phyloP scores from a whole-genome alignment of 2,113 vertebrate genomes.

The Siniperca chuatsi region DNA sequence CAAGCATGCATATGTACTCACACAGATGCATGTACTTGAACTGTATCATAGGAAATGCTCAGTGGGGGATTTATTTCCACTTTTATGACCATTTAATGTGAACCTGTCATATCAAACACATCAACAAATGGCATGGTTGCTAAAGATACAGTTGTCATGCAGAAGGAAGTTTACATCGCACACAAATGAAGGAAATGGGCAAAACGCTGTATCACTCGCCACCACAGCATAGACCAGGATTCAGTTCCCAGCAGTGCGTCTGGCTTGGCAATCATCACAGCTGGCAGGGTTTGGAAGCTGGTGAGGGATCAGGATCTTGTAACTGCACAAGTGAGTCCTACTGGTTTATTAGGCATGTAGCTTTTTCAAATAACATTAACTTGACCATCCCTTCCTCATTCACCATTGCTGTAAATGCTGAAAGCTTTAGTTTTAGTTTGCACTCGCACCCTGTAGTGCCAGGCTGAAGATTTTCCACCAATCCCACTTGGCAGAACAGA shows the following conservation, averaged over 20 bases:
- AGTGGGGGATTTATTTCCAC: constrained; percentile 1
- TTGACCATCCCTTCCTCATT: not conserved
- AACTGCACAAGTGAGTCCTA: not conserved
- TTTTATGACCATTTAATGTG: constrained; percentile 10
- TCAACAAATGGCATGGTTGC: not conserved
- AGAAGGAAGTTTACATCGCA: constrained; percentile 24
- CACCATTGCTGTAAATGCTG: not conserved
- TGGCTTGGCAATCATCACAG: too few relatives aligned
- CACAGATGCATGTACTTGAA: constrained; percentile 6
- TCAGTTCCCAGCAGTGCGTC: not conserved
- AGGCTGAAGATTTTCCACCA: not conserved
- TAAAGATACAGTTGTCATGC: not conserved
- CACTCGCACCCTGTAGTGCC: not conserved
- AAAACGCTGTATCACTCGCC: constrained; percentile 11
- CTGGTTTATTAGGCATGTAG: not conserved
- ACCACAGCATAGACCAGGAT: not conserved
- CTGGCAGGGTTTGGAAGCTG: not conserved
- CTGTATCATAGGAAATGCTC: constrained; percentile 36
- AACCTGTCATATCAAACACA: constrained; percentile 2
- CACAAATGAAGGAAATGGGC: constrained; percentile 25
- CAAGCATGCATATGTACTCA: too few relatives aligned
- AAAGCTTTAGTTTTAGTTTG: not conserved
- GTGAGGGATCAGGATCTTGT: constrained; percentile 3
- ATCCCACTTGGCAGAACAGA: not conserved
- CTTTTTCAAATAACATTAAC: not conserved